Evolutionary conservation across 2,888 invertebrate species (phyloP).

Genomic region (Philopedon plagiatum): DNA sequence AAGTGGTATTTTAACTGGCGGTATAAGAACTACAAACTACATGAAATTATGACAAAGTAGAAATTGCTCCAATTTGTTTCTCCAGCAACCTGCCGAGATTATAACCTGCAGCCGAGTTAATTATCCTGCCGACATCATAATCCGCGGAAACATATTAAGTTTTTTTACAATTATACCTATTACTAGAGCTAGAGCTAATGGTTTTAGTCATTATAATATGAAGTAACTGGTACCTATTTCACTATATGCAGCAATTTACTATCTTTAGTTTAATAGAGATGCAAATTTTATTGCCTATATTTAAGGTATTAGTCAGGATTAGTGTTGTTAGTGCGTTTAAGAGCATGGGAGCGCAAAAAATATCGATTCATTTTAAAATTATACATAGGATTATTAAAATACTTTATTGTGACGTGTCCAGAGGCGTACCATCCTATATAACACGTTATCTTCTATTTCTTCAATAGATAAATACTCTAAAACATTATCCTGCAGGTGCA

Average conservation of each 20-base stretch:
- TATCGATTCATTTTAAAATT: no score
- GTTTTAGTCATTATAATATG: not conserved
- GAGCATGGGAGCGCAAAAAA: no score
- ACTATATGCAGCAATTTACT: not conserved
- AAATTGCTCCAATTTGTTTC: not conserved
- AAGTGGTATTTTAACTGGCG: not conserved
- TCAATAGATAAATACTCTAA: no score
- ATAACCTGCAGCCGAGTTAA: not conserved
- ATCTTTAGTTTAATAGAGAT: slow-evolving; percentile 4
- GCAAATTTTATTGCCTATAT: slow-evolving; percentile 13
- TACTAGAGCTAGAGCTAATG: not conserved
- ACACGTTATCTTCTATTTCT: no score
- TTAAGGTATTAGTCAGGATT: not conserved
- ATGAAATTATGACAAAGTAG: slow-evolving; percentile 6
- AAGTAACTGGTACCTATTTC: not conserved
- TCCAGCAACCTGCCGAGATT: not conserved
- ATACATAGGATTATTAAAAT: no score
- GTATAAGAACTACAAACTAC: not conserved
- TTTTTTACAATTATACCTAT: slow-evolving; percentile 11
- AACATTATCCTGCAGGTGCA: no score
- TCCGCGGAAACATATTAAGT: not conserved
- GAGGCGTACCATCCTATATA: no score
- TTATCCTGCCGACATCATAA: not conserved
- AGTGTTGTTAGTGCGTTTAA: no score
- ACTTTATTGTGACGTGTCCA: no score